Conservation (phyloP, 2,797 vertebrate genomes). For the Atherinosoma microstoma region DNA sequence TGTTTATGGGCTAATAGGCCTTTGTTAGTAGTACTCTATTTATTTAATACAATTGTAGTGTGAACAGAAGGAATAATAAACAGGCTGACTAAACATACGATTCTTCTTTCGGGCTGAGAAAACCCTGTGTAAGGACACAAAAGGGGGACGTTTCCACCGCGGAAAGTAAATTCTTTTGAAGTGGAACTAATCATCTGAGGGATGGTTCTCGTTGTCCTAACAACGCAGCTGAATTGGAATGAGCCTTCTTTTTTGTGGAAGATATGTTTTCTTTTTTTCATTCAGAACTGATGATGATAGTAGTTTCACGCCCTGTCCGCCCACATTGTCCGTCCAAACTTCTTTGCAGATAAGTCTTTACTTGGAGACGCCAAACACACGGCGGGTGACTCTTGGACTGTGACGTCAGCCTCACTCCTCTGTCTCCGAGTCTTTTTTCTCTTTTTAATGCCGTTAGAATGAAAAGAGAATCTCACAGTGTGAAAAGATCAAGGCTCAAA, state of each 20-base stretch:
- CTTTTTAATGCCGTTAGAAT: constrained; percentile 81
- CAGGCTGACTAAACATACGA: constrained; percentile 91
- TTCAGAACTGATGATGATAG: constrained; percentile 98
- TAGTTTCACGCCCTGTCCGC: constrained; percentile 97
- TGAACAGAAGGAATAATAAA: constrained; percentile 95
- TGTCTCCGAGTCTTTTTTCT: constrained; percentile 78
- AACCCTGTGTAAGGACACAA: constrained; percentile 93
- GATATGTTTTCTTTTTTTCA: constrained; percentile 99
- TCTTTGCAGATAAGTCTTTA: constrained; percentile 86
- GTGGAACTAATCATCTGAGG: constrained; percentile 99
- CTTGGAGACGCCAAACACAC: constrained; percentile 86
- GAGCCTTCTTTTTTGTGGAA: constrained; percentile 94
- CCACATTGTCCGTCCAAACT: constrained; percentile 90
- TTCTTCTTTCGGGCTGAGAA: constrained; percentile 90
- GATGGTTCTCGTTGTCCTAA: constrained; percentile 99
- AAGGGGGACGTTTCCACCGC: constrained; percentile 92
- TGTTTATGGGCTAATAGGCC: constrained; percentile 86
- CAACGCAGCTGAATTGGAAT: constrained; percentile 98
- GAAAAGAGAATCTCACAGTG: constrained; percentile 77
- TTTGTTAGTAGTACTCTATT: constrained; percentile 83
- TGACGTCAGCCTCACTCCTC: constrained; percentile 84
- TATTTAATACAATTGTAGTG: constrained; percentile 91
- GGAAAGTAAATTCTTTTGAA: constrained; percentile 99
- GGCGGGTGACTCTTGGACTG: constrained; percentile 87
- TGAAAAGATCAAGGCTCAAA: constrained; percentile 80